phyloP scores from a whole-genome alignment of 2,797 vertebrate genomes.

The Phoxinus dragarum region DNA sequence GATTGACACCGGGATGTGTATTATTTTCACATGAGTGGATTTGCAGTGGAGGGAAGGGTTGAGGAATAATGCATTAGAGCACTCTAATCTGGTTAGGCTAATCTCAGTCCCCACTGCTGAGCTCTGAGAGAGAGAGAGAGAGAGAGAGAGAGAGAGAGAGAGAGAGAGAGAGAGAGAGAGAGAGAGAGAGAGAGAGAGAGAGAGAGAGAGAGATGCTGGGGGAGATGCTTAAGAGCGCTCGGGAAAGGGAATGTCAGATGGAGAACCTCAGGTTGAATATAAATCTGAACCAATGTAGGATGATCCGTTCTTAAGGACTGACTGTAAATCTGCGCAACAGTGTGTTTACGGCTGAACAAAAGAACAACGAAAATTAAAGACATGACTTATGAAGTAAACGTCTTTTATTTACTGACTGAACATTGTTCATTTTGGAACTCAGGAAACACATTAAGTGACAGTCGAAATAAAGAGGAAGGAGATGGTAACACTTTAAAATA shows the following conservation, averaged over 20 bases:
- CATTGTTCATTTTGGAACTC: not conserved
- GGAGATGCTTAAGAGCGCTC: conserved; percentile 57
- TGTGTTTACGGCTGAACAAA: conserved; percentile 11
- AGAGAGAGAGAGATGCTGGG: conserved; percentile 37
- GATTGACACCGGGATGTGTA: conserved; percentile 58
- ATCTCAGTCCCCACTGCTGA: conserved; percentile 57
- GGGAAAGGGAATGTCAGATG: conserved; percentile 55
- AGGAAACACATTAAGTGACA: not conserved
- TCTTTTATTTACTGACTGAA: not conserved
- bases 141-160: too few relatives aligned
- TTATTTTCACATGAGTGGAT: conserved; percentile 63
- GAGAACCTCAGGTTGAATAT: conserved; percentile 51
- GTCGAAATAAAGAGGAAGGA: not conserved
- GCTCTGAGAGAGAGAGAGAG: conserved; percentile 35
- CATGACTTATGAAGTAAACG: not conserved
- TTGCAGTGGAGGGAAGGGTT: conserved; percentile 45
- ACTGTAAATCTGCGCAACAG: conserved; percentile 36
- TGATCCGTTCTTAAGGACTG: conserved; percentile 40
- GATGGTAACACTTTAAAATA: not conserved
- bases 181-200: conserved; percentile 37
- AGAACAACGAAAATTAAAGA: not conserved
- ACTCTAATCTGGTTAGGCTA: conserved; percentile 66
- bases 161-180: too few relatives aligned
- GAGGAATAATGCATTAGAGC: conserved; percentile 62
- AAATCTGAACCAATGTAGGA: conserved; percentile 56